Evolutionary conservation across 2,113 vertebrate genomes (phyloP).

Genomic region (Notarius quadriscutis): DNA sequence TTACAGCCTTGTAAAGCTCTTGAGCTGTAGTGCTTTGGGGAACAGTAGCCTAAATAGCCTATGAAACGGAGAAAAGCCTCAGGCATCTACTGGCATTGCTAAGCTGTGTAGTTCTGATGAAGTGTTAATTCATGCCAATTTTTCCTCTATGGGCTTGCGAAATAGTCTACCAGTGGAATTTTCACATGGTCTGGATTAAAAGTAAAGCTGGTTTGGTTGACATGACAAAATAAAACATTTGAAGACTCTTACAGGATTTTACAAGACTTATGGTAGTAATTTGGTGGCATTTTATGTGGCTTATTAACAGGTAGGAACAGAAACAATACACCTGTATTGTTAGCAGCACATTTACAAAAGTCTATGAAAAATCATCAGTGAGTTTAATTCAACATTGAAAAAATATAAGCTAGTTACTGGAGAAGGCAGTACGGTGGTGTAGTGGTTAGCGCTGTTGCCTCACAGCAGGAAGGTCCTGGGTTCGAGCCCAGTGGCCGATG

Average conservation of each 20-base stretch:
- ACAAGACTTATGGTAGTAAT: not conserved
- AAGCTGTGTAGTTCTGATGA: not conserved
- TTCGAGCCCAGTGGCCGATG: too few relatives aligned
- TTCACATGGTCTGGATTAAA: not conserved
- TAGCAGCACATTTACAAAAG: not conserved
- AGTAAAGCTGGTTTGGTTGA: not conserved
- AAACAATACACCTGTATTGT: not conserved
- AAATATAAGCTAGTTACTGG: not conserved
- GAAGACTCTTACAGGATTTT: not conserved
- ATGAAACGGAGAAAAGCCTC: slow-evolving; percentile 35
- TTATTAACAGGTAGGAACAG: not conserved
- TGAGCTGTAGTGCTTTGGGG: slow-evolving; percentile 45
- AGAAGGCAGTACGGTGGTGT: too few relatives aligned
- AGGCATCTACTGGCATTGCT: slow-evolving; percentile 30
- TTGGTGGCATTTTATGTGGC: not conserved
- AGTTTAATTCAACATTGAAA: not conserved
- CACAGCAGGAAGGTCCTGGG: too few relatives aligned
- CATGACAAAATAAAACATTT: not conserved
- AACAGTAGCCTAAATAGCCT: slow-evolving; percentile 43
- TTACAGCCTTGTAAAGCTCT: slow-evolving; percentile 54
- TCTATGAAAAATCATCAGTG: not conserved
- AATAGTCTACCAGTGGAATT: not conserved
- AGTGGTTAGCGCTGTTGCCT: too few relatives aligned
- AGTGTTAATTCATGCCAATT: slow-evolving; percentile 23
- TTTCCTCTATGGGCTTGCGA: not conserved